A percentile compares a stretch with the other conserved stretches of the same genome.
Evolutionary conservation across 2,797 vertebrate genomes (phyloP).

Genomic region (Chelon labrosus): DNA sequence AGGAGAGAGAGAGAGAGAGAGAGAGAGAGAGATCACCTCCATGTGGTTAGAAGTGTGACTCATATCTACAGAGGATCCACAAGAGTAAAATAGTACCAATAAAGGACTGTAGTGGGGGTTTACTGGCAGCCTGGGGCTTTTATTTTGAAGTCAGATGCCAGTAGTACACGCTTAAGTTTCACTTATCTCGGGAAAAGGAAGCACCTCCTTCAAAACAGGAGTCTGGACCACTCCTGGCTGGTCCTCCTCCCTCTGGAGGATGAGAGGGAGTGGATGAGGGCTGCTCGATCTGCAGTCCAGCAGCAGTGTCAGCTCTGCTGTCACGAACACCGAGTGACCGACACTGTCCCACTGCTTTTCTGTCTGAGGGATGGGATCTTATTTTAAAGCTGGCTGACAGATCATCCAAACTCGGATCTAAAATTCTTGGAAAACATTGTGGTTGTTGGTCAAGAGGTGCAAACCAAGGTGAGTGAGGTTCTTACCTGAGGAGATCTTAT

Average conservation of each 20-base stretch:
- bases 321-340: conserved; percentile 1
- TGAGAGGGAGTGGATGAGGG: conserved; percentile 58
- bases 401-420: conserved; percentile 8
- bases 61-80: conserved; percentile 3
- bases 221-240: conserved; percentile 25
- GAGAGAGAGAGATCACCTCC: conserved; percentile 46
- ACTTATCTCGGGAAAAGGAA: conserved; percentile 52
- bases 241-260: conserved; percentile 49
- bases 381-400: conserved; percentile 9
- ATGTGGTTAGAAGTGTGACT: conserved; percentile 30
- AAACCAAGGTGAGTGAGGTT: conserved; percentile 56
- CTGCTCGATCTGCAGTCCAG: conserved; percentile 39
- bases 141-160: conserved; percentile 33
- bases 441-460: too few species aligned
- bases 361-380: conserved; percentile 34
- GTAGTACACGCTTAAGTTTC: conserved; percentile 9
- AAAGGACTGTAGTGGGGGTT: neutral
- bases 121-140: conserved; percentile 6
- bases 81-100: neutral
- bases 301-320: neutral
- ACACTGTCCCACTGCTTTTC: neutral
- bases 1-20: conserved; percentile 37
- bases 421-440: neutral
- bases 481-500: neutral
- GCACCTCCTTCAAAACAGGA: conserved; percentile 43